phyloP scores from a whole-genome alignment of 1,140 invertebrate genomes.

The Heliconius nattereri region DNA sequence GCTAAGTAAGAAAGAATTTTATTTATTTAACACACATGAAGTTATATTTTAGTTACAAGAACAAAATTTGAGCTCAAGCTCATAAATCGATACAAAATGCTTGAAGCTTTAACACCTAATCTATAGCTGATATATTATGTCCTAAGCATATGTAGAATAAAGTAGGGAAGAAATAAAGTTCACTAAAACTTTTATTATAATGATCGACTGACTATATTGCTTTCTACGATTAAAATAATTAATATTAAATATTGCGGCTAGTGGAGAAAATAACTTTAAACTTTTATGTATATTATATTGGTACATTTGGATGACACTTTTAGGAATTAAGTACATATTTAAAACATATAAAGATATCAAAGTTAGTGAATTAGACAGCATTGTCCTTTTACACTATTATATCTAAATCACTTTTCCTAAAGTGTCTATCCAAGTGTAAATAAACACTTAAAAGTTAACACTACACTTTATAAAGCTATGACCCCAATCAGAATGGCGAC shows the following conservation, averaged over 20 bases:
- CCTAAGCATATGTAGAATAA: constrained; percentile 11
- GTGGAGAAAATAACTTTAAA: constrained; percentile 18
- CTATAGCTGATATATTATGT: constrained; percentile 12
- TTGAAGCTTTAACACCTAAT: constrained; percentile 29
- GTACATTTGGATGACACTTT: constrained; percentile 16
- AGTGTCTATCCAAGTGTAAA: constrained; percentile 21
- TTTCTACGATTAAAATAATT: constrained; percentile 26
- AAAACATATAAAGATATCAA: not conserved
- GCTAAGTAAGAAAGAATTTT: not conserved
- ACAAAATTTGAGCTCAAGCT: constrained; percentile 29
- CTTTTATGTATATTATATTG: constrained; percentile 7
- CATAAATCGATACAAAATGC: constrained; percentile 34
- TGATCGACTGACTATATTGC: constrained; percentile 27
- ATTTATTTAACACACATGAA: constrained; percentile 7
- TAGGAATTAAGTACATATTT: not conserved
- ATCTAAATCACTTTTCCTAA: not conserved
- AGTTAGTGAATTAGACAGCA: not conserved
- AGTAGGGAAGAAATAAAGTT: constrained; percentile 23
- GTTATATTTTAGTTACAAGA: constrained; percentile 9
- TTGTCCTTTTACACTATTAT: not conserved
- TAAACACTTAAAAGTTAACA: constrained; percentile 27
- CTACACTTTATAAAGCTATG: constrained; percentile 81
- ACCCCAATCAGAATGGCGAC: constrained; percentile 76
- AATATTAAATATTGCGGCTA: constrained; percentile 30
- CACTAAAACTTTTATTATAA: constrained; percentile 24